phyloP scores from a whole-genome alignment of 2,113 vertebrate genomes.

The Engystomops pustulosus region DNA sequence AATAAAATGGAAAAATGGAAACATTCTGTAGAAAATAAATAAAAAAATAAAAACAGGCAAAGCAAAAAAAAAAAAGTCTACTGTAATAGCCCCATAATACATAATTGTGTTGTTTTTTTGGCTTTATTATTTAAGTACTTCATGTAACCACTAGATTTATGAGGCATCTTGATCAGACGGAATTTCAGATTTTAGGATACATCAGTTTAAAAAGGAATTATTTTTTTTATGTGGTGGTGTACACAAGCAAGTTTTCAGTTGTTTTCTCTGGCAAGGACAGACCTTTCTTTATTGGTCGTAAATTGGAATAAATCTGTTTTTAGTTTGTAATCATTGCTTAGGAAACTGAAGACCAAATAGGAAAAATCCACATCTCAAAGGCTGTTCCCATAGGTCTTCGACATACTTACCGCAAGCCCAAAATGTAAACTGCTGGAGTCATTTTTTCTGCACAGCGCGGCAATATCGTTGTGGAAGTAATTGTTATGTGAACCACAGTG shows the following conservation, averaged over 20 bases:
- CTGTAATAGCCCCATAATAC: neutral
- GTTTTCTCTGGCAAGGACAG: neutral
- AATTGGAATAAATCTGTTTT: conserved; percentile 22
- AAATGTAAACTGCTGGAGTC: neutral
- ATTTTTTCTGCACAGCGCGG: neutral
- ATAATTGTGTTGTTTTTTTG: conserved; percentile 10
- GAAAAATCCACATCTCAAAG: neutral
- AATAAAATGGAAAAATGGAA: too few species aligned
- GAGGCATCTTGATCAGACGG: neutral
- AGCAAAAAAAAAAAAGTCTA: neutral
- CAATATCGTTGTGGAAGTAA: neutral
- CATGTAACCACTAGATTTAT: neutral
- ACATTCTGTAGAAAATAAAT: neutral
- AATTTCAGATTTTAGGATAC: neutral
- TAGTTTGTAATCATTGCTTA: conserved; percentile 6
- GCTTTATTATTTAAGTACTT: conserved; percentile 6
- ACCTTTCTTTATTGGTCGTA: neutral
- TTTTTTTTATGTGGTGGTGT: neutral
- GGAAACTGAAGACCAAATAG: conserved; percentile 16
- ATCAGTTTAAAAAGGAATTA: neutral
- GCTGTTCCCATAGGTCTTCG: neutral
- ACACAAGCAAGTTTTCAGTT: neutral
- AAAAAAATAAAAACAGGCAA: neutral
- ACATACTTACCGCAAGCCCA: neutral
- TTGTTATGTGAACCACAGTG: neutral